Base-by-base conservation (phyloP, 2,113 vertebrate species). In the Tetrao urogallus region DNA sequence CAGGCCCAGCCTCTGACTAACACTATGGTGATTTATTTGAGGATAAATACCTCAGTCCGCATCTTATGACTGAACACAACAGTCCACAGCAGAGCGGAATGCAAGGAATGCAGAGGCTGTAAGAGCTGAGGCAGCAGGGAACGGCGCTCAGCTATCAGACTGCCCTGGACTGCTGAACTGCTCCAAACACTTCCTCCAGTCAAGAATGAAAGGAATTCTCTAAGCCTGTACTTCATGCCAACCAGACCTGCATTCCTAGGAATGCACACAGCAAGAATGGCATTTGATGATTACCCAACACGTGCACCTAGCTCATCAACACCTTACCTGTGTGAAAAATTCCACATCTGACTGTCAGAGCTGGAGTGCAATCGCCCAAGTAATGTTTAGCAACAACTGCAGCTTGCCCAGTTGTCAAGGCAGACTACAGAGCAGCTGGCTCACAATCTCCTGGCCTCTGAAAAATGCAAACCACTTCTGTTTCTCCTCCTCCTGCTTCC, bases 11-110 rank as follows among this genome's bases (percentile, higher is more conserved):
- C 97, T 98, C 95, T 97, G 98, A 97, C 97, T 97, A 97, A 98
- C 97, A 97, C 97, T 88, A 40, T 42, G 66, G 96, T 97, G 97
- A 97, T 98, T 98, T 97, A 98, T 96, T 97, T 92, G 93, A 98
- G 97, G 98, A 97, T 97, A 98, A 98, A 99, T 97, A 97, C 98
- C 97, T 97, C 96, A 34, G 95, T 98, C 97, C 97, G 42, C 92
- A 97, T 98, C 98, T 97, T 95, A 97, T 98, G 98, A 98, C 97
- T 95, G 94, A 95, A 97, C 82, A 96, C 95, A 92, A 94, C 92
- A 94, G 95, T 74, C 94, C 95, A 71, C 58, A 88, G 97, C 79
- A 79, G 87, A 54, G 47, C 67, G 98, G 98, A 98, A 98, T 96
- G 97, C 20, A 1, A 4, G 97, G 98, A 98, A 98, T 97, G 97